These are phyloP conservation scores for Agrenia bidenticulata DNA, from an alignment of 2,888 invertebrate species.

Conservation along the genomic window DNA sequence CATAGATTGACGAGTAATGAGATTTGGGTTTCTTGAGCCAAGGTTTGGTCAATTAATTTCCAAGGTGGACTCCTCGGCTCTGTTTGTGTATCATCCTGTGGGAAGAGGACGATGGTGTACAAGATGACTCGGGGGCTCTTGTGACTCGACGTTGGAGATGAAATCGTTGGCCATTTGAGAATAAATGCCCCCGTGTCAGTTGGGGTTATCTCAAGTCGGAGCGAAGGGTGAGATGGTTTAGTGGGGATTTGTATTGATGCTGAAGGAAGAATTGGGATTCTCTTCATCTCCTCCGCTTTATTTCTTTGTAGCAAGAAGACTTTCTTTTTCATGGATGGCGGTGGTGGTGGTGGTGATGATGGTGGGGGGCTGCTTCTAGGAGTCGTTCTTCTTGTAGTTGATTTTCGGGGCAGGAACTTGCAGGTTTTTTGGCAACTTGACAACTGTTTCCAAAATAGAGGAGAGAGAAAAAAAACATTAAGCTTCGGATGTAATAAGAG, in stretches of 20 bases:
- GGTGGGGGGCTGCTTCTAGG: neutral
- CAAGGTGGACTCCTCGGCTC: conserved; percentile 21
- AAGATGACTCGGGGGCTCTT: neutral
- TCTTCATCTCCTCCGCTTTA: neutral
- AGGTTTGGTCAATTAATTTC: conserved; percentile 44
- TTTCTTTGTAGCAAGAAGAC: neutral
- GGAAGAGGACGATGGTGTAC: conserved; percentile 3
- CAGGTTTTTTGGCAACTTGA: conserved; percentile 36
- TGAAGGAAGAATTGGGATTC: neutral
- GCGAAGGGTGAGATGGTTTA: neutral
- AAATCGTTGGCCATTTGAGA: conserved; percentile 15
- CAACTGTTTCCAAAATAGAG: conserved; percentile 31
- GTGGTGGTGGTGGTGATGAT: neutral
- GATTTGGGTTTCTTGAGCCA: conserved; percentile 31
- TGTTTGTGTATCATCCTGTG: neutral
- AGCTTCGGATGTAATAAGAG: neutral
- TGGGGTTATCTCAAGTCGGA: neutral
- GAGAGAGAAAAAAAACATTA: conserved; percentile 10
- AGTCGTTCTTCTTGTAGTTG: neutral
- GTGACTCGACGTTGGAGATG: neutral
- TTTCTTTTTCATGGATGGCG: neutral
- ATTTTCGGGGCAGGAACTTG: conserved; percentile 23
- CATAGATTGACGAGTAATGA: conserved; percentile 29
- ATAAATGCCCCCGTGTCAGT: conserved; percentile 7
- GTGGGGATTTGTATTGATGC: neutral